These are phyloP conservation scores for Hesperia comma DNA, from an alignment of 2,888 invertebrate genomes.

Conservation along the genomic window DNA sequence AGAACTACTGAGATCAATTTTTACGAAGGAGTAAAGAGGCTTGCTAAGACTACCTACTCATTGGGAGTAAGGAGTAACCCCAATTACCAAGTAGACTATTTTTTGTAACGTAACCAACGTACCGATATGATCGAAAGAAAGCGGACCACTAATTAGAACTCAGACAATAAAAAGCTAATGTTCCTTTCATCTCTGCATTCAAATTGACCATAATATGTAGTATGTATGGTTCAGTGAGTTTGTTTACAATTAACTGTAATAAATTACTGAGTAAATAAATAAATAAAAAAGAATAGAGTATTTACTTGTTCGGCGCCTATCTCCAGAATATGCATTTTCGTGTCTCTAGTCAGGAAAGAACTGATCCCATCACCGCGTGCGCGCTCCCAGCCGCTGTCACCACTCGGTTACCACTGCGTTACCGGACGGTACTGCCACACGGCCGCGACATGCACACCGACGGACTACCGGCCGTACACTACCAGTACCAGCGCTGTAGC, in stretches of 20 bases:
- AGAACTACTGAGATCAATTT: too few species aligned
- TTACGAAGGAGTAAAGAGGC: too few species aligned
- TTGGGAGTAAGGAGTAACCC: too few species aligned
- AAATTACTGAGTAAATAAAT: neutral
- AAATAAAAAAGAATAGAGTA: conserved; percentile 37
- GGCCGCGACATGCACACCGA: conserved; percentile 65
- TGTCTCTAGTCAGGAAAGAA: conserved; percentile 52
- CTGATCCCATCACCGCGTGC: conserved; percentile 59
- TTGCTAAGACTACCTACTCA: too few species aligned
- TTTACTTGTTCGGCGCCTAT: conserved; percentile 81
- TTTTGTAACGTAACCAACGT: too few species aligned
- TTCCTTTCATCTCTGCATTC: neutral
- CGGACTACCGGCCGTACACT: conserved; percentile 56
- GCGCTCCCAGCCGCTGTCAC: conserved; percentile 41
- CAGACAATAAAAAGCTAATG: neutral
- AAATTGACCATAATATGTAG: too few species aligned
- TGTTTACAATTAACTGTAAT: neutral
- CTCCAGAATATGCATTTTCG: conserved; percentile 79
- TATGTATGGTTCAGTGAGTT: too few species aligned
- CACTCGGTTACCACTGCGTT: conserved; percentile 43
- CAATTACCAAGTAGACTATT: too few species aligned
- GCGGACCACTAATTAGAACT: too few species aligned
- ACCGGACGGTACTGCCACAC: conserved; percentile 45
- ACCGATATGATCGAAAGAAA: too few species aligned
- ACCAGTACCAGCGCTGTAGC: conserved; percentile 34